Evolutionary conservation across 2,113 vertebrate genomes (phyloP).

Genomic region (Madoqua kirkii): DNA sequence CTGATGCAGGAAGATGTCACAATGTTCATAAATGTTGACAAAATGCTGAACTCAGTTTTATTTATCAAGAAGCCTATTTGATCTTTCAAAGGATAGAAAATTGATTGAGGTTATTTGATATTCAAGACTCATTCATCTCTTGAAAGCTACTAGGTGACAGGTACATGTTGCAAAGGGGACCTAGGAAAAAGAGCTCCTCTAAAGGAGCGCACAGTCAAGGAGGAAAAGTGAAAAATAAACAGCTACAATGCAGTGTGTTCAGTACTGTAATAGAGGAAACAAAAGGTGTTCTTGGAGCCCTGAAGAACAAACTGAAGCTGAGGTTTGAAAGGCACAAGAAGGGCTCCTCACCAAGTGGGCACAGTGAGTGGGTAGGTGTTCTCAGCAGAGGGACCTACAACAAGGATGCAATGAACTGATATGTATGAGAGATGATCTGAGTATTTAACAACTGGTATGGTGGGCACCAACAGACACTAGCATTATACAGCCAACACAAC

Average conservation of each 20-base stretch:
- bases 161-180: not conserved
- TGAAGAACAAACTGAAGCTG: not conserved
- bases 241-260: not conserved
- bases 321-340: not conserved
- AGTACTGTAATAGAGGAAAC: not conserved
- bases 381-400: not conserved
- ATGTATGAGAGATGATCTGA: not conserved
- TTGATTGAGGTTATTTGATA: not conserved
- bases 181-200: not conserved
- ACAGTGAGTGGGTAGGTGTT: not conserved
- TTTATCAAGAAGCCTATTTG: not conserved
- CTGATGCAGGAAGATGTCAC: not conserved
- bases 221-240: not conserved
- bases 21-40: not conserved
- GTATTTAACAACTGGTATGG: not conserved
- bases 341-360: not conserved
- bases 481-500: not conserved
- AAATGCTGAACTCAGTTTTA: not conserved
- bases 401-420: not conserved
- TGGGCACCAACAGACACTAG: not conserved
- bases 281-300: not conserved
- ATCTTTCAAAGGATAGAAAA: not conserved
- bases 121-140: not conserved
- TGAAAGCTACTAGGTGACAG: not conserved
- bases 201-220: not conserved